Base-by-base conservation (phyloP, 1,140 invertebrate genomes). In the Pantala flavescens region DNA sequence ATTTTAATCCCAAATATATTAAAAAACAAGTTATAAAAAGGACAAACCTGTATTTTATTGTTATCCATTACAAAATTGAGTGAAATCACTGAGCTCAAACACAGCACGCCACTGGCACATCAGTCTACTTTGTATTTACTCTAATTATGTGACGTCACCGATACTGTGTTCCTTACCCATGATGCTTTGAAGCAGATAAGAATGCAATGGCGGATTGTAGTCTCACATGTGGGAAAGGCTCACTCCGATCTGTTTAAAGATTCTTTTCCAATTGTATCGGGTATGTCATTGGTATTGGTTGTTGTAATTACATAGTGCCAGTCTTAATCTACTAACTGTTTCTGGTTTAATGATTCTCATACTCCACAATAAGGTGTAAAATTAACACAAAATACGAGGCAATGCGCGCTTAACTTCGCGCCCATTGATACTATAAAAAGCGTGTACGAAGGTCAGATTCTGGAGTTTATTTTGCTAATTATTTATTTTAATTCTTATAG, bases 61-160 rank as follows among this genome's bases (percentile, higher is more conserved):
- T 82, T 83, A 82, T 83, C 82, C 83, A 84, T 84, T 81, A 82
- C 83, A 82, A 82, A 82, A 79, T 80, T 79, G 75, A 80, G 78
- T 82, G 79, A 81, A 83, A 86, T 85, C 84, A 82, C 84, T 80
- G 82, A 83, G 82, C 82, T 80, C 83, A 83, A 81, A 82, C 82
- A 83, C 82, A 82, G 83, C 87, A 88, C 86, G 87, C 86, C 85
- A 85, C 86, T 86, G 84, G 86, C 86, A 86, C 84, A 87, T 86
- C 85, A 77, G 85, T 88, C 86, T 87, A 89, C 87, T 88, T 89
- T 89, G 87, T 89, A 89, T 89, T 89, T 88, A 88, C 87, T 88
- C 87, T 88, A 89, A 89, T 89, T 89, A 88, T 86, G 84, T 89
- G 88, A 89, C 88, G 88, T 89, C 88, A 89, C 86, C 82, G 83